These are phyloP conservation scores for Panzeria rudis DNA, from an alignment of 2,888 invertebrate genomes.

Conservation along the genomic window DNA sequence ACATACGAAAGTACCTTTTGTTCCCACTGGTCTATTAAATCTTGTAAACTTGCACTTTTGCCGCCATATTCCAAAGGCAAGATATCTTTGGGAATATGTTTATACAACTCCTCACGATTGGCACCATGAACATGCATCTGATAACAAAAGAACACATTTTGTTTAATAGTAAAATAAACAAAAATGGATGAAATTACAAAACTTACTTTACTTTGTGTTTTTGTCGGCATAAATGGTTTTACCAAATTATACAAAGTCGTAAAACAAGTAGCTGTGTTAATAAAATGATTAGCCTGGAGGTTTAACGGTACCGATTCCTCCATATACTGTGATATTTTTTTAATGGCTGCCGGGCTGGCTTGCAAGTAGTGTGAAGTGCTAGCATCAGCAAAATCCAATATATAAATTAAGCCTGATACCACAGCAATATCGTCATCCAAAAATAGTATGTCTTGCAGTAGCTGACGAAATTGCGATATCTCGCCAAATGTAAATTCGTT, in stretches of 20 bases:
- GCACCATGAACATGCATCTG: conserved; percentile 86
- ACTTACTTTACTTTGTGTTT: conserved; percentile 85
- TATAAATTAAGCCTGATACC: conserved; percentile 84
- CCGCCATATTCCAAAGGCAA: conserved; percentile 88
- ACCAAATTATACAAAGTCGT: conserved; percentile 86
- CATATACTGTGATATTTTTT: conserved; percentile 85
- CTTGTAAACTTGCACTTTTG: conserved; percentile 71
- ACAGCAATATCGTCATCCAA: conserved; percentile 87
- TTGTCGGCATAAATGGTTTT: conserved; percentile 86
- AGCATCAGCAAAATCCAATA: conserved; percentile 86
- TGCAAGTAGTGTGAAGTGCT: conserved; percentile 85
- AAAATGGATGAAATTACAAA: neutral
- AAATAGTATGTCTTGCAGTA: conserved; percentile 86
- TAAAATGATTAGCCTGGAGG: conserved; percentile 85
- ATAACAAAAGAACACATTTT: conserved; percentile 45
- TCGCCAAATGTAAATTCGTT: conserved; percentile 84
- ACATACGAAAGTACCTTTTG: conserved; percentile 73
- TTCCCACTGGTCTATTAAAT: conserved; percentile 74
- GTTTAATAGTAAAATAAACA: neutral
- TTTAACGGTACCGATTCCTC: conserved; percentile 87
- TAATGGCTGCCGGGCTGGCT: conserved; percentile 86
- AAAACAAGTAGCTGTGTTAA: conserved; percentile 86
- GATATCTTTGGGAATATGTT: conserved; percentile 85
- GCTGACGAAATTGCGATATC: conserved; percentile 85
- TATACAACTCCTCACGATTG: conserved; percentile 84